Evolutionary conservation across 1,140 invertebrate species (phyloP), one percentile per base, ranked within the genome.

Genomic region (Lerema accius): DNA sequence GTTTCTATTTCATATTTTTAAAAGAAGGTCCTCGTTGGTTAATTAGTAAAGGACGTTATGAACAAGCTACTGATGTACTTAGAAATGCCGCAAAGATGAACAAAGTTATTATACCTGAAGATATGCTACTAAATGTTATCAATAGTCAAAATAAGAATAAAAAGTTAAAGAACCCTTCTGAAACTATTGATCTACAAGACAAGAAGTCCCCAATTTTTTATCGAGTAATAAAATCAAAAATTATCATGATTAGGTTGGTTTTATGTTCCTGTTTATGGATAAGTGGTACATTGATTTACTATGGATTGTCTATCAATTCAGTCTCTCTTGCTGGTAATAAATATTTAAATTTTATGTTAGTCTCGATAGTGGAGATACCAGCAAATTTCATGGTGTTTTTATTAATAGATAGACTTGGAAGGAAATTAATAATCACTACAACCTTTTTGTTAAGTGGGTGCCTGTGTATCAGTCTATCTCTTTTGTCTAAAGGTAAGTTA

Each of bases 1-100:
- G 95, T 9, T 84, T 91, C 0, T 93, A 94, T 68, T 91, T 93
- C 9, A 92, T 93, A 80, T 80, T 94, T 28, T 66, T 94, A 6
- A 93, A 94, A 3, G 94, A 94, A 85, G 94, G 94, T 48, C 88
- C 94, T 28, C 88, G 95, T 73, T 97, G 96, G 96, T 86, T 96
- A 2, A 73, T 96, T 26, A 94, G 94, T 4, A 94, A 95, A 64
- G 79, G 80, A 0, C 61, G 73, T 1, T 46, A 73, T 4, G 62
- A 75, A 3, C 92, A 94, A 67, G 94, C 94, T 4, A 89, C 92
- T 45, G 76, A 75, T 13, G 91, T 94, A 32, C 79, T 95, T 3
- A 86, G 86, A 0, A 93, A 91, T 69, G 94, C 94, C 13, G 94
- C 94, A 1, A 92, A 90, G 67, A 92, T 95, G 35, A 97, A 97